phyloP scores from a whole-genome alignment of 1,140 invertebrate genomes.

The Brachionus koreanus region DNA sequence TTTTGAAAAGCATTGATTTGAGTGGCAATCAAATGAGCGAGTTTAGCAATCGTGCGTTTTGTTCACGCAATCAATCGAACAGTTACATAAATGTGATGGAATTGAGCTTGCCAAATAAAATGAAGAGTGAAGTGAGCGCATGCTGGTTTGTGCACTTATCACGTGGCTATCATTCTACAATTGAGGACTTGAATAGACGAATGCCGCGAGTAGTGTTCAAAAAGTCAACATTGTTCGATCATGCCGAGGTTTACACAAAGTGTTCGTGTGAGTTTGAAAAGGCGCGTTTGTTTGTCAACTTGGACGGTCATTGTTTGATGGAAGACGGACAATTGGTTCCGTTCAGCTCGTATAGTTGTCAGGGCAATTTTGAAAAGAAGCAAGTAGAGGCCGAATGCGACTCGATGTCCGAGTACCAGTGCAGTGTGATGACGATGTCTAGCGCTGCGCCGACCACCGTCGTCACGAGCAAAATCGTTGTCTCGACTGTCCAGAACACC shows the following conservation, averaged over 20 bases:
- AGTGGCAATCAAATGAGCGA: neutral
- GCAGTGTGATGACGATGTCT: neutral
- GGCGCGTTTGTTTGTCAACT: neutral
- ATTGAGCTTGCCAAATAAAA: neutral
- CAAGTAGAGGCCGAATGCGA: neutral
- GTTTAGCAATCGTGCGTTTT: neutral
- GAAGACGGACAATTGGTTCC: neutral
- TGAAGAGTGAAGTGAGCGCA: neutral
- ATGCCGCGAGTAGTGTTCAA: neutral
- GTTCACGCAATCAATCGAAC: neutral
- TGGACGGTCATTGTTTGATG: constrained; percentile 1
- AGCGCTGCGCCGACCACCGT: neutral
- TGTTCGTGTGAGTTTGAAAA: neutral
- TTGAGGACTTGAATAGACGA: neutral
- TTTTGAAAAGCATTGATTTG: constrained; percentile 13
- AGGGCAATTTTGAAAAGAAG: neutral
- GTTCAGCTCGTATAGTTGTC: neutral
- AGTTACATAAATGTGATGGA: neutral
- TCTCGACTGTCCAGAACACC: neutral
- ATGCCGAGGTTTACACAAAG: neutral
- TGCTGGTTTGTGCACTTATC: constrained; percentile 27
- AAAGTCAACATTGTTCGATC: neutral
- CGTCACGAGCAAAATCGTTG: neutral
- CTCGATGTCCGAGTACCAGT: neutral
- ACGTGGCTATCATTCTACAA: neutral